Percentiles rank a stretch among this genome's conserved stretches.
Conservation (phyloP, 2,797 vertebrate genomes). For the Acrossocheilus wenchowensis region DNA sequence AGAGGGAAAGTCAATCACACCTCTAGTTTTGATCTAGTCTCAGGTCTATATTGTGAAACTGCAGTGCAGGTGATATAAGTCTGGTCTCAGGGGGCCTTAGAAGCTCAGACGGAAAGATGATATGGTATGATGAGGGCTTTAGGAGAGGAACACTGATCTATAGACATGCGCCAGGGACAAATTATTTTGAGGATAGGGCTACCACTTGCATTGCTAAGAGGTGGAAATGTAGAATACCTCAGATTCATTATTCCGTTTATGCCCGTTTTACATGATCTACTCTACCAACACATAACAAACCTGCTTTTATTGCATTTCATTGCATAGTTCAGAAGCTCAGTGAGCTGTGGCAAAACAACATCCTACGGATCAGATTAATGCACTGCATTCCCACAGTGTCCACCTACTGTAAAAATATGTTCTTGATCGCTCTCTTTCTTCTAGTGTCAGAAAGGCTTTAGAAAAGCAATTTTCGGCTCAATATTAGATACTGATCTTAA, state of each 20-base stretch:
- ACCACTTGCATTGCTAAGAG: neutral
- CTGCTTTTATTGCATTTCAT: slow-evolving; percentile 12
- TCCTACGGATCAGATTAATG: slow-evolving; percentile 29
- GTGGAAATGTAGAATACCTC: neutral
- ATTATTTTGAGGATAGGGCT: slow-evolving; percentile 1
- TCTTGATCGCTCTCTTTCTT: slow-evolving; percentile 18
- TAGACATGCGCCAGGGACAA: neutral
- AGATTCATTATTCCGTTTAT: neutral
- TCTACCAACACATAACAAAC: neutral
- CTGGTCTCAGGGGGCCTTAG: slow-evolving; percentile 8
- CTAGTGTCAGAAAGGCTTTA: slow-evolving; percentile 71
- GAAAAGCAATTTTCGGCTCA: slow-evolving; percentile 77
- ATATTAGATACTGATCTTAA: slow-evolving; percentile 79
- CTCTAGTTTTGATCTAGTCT: slow-evolving; percentile 6
- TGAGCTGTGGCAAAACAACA: slow-evolving; percentile 13
- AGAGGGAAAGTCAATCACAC: slow-evolving; percentile 23
- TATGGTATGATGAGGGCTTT: slow-evolving; percentile 13
- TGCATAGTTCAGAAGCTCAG: neutral
- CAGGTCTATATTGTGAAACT: slow-evolving; percentile 21
- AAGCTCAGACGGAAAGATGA: slow-evolving; percentile 3
- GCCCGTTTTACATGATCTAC: neutral
- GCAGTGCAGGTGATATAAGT: neutral
- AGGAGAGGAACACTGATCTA: neutral
- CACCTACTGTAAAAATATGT: slow-evolving; percentile 25
- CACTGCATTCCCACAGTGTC: slow-evolving; percentile 13